Base-by-base conservation (phyloP, 2,113 vertebrate species). In the Dipodomys merriami region DNA sequence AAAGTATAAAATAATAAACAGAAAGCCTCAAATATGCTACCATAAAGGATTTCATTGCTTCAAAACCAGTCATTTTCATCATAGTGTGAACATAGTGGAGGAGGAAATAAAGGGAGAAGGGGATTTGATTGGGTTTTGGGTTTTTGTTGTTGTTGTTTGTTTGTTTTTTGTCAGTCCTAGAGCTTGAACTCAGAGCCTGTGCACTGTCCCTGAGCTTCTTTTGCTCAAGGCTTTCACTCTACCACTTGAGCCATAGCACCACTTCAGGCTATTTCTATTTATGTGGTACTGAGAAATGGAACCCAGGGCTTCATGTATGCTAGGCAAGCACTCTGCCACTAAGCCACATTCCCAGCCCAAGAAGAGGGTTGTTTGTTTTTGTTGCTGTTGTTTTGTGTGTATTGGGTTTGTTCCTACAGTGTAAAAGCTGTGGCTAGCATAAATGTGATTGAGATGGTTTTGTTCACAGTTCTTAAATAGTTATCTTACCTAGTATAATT, bases 11-110 rank as follows among this genome's bases (percentile, higher is more conserved):
- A 76, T 80, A n/a, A 39, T 27, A 53, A 90, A 82, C 11, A 87
- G 53, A 82, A 81, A 87, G 76, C 77, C 91, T 91, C 84, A 71
- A 20, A 57, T 9, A 20, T 20, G 20, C 33, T 83, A 69, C 88
- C 1, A 95, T 91, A 76, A 76, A 91, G 78, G 81, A 27, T 46
- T 80, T 73, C 79, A 68, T 62, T 60, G 68, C 91, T 84, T 88
- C 87, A 68, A 33, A 74, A 33, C 53, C 89, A 30, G 30, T 57
- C 29, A 13, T 90, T 77, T 95, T 64, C 33, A 30, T 91, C 65
- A 87, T 85, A 11, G 1, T 16, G 84, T 96, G 78, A 83, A 9
- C 95, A 68, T 78, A 92, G 72, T 88, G 88, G 95, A 96, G 57
- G 68, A 95, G 91, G 88, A 94, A 92, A 20, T 86, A 64, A 62